These are phyloP conservation scores for Amphiprion clarkii DNA, from an alignment of 2,797 vertebrate genomes.

Conservation along the genomic window DNA sequence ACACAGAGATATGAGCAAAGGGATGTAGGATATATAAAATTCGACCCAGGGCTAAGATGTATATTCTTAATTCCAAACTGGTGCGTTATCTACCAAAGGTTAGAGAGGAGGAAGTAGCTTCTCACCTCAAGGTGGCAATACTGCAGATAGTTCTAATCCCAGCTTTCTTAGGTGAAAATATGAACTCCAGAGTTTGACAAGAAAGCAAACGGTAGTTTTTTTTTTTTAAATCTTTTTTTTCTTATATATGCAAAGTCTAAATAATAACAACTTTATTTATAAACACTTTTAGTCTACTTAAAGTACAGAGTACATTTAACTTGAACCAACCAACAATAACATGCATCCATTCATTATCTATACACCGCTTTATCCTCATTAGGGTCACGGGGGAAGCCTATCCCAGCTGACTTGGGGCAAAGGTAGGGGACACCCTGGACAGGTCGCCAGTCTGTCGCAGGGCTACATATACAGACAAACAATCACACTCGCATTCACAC, in stretches of 20 bases:
- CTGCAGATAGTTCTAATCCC: slow-evolving; percentile 13
- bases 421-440: too few species aligned
- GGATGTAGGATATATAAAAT: slow-evolving; percentile 64
- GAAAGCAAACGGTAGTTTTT: slow-evolving; percentile 20
- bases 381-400: too few species aligned
- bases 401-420: too few species aligned
- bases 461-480: too few species aligned
- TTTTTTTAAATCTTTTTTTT: too few species aligned
- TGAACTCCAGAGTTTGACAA: slow-evolving; percentile 17
- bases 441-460: too few species aligned
- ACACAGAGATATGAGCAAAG: slow-evolving; percentile 14
- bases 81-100: slow-evolving; percentile 59
- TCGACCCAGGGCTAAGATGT: slow-evolving; percentile 40
- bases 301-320: too few species aligned
- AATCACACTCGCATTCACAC: too few species aligned
- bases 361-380: too few species aligned
- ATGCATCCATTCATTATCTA: too few species aligned
- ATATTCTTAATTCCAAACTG: slow-evolving; percentile 61
- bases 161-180: slow-evolving; percentile 18
- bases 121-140: slow-evolving; percentile 46
- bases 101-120: slow-evolving; percentile 39
- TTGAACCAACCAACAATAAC: too few species aligned
- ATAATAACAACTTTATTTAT: background rate
- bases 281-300: too few species aligned
- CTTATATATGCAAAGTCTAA: background rate